A percentile compares a stretch with the other conserved stretches of the same genome.
Evolutionary conservation across 2,113 vertebrate species (phyloP).

Genomic region (Heterocephalus glaber): DNA sequence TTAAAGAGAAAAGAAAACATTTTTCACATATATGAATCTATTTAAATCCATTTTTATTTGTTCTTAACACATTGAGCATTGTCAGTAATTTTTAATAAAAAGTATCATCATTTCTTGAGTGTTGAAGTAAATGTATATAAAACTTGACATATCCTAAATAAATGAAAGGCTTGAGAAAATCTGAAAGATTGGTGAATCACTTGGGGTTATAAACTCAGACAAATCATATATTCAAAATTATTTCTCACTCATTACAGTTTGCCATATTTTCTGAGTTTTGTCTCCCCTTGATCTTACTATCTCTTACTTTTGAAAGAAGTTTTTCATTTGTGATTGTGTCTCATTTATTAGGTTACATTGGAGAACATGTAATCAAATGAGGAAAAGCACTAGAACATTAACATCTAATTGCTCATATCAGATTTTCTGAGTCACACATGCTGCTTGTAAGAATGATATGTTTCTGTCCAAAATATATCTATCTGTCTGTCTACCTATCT

Average conservation of each 20-base stretch:
- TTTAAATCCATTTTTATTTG: background rate
- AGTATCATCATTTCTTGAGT: background rate
- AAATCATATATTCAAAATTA: slow-evolving; percentile 38
- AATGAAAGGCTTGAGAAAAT: slow-evolving; percentile 26
- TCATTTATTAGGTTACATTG: slow-evolving; percentile 28
- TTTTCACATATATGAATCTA: background rate
- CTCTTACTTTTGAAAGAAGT: background rate
- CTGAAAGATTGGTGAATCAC: background rate
- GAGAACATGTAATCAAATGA: background rate
- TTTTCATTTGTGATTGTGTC: slow-evolving; percentile 28
- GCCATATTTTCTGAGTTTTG: slow-evolving; percentile 9
- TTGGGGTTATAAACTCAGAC: background rate
- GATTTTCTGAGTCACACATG: background rate
- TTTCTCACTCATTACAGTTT: slow-evolving; percentile 31
- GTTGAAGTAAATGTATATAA: background rate
- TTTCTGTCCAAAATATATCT: background rate
- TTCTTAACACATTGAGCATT: background rate
- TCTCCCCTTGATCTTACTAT: background rate
- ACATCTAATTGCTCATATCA: background rate
- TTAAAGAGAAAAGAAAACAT: background rate
- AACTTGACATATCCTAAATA: slow-evolving; percentile 8
- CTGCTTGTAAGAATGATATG: background rate
- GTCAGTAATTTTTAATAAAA: background rate
- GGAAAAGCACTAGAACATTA: background rate
- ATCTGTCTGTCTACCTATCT: too few species aligned